These are phyloP conservation scores for Neoarius graeffei DNA, from an alignment of 2,113 vertebrate species.

Conservation along the genomic window DNA sequence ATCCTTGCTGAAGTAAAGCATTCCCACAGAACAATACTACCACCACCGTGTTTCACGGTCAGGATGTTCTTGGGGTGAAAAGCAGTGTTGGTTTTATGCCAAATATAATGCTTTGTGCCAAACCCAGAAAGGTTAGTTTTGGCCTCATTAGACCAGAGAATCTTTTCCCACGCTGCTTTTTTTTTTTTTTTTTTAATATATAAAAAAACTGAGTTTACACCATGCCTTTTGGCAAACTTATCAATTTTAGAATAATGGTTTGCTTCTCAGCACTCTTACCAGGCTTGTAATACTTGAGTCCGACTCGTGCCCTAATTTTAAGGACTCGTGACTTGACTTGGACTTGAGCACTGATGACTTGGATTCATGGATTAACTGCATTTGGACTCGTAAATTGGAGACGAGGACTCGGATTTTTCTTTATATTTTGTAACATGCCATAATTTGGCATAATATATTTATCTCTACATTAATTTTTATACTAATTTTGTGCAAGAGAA, in stretches of 20 bases:
- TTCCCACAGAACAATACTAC: neutral
- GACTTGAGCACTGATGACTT: too few species aligned
- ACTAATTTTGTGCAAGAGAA: too few species aligned
- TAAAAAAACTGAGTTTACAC: neutral
- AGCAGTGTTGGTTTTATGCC: neutral
- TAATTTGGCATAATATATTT: too few species aligned
- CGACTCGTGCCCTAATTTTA: too few species aligned
- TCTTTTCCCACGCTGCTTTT: neutral
- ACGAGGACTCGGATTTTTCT: too few species aligned
- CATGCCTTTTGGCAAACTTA: neutral
- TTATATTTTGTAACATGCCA: too few species aligned
- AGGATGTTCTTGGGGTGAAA: neutral
- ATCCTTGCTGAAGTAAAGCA: neutral
- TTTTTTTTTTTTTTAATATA: too few species aligned
- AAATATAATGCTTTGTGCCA: neutral
- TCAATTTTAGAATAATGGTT: neutral
- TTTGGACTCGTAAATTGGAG: too few species aligned
- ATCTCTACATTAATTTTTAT: too few species aligned
- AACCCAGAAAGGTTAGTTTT: neutral
- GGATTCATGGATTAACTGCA: too few species aligned
- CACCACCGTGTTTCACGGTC: neutral
- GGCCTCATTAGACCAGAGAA: neutral
- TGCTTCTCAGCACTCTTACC: neutral
- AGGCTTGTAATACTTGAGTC: neutral
- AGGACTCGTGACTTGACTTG: too few species aligned